A percentile compares a stretch with the other conserved stretches of the same genome.
Evolutionary conservation across 2,888 invertebrate genomes (phyloP).

Genomic region (Troides oblongomaculatus): DNA sequence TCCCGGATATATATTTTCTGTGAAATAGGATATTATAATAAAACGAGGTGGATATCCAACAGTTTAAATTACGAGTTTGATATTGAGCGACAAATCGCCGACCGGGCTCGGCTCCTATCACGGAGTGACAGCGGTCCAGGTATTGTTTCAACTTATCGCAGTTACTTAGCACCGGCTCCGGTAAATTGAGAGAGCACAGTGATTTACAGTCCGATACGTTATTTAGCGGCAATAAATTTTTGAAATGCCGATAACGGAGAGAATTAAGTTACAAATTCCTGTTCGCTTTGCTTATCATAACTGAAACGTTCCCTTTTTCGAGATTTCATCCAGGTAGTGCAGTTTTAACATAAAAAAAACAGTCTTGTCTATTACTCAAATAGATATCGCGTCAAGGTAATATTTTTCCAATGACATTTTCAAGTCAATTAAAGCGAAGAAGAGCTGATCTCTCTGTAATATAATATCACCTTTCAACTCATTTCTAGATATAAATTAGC

Average conservation of each 20-base stretch:
- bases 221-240: conserved; percentile 35
- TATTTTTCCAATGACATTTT: too few relatives aligned
- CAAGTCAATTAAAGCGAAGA: too few relatives aligned
- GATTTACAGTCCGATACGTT: conserved; percentile 40
- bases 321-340: not conserved
- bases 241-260: conserved; percentile 28
- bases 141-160: conserved; percentile 44
- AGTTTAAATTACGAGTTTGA: conserved; percentile 53
- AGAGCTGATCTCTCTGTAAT: too few relatives aligned
- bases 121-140: conserved; percentile 37
- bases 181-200: conserved; percentile 36
- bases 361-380: too few relatives aligned
- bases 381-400: too few relatives aligned
- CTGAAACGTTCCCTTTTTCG: conserved; percentile 9
- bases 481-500: too few relatives aligned
- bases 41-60: conserved; percentile 46
- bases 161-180: conserved; percentile 35
- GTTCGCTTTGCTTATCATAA: conserved; percentile 17
- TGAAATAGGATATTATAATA: conserved; percentile 37
- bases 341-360: not conserved
- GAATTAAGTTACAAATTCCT: conserved; percentile 38
- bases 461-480: too few relatives aligned
- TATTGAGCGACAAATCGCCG: conserved; percentile 58
- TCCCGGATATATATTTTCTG: not conserved
- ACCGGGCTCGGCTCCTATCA: conserved; percentile 34